Conservation (phyloP, 1,140 invertebrate species). For the Chymomyza costata region DNA sequence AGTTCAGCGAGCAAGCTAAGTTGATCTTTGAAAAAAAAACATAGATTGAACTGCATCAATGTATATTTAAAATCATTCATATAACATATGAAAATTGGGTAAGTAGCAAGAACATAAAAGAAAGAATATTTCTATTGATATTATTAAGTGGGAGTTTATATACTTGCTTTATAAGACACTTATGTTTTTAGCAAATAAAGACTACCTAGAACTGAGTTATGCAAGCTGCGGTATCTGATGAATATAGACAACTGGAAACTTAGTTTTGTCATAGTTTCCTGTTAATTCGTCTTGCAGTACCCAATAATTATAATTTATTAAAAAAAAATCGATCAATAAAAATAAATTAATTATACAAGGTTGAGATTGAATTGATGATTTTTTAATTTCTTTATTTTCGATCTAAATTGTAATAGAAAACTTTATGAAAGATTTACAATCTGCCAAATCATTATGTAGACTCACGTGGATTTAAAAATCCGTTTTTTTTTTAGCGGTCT, state of each 20-base stretch:
- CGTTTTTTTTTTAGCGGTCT: too few species aligned
- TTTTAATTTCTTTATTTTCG: too few species aligned
- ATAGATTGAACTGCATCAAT: neutral
- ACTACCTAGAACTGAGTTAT: neutral
- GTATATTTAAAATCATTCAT: neutral
- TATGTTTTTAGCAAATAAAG: neutral
- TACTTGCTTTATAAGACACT: neutral
- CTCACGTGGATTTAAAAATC: too few species aligned
- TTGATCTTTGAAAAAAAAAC: neutral
- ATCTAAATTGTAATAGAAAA: too few species aligned
- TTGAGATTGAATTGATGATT: neutral
- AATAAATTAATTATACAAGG: too few species aligned
- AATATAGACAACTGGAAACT: too few species aligned
- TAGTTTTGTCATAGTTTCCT: too few species aligned
- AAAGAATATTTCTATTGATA: too few species aligned
- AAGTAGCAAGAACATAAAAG: too few species aligned
- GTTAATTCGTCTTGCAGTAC: neutral
- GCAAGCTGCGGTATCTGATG: neutral
- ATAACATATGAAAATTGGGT: neutral
- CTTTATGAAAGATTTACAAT: too few species aligned
- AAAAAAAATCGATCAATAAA: neutral
- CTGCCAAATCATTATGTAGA: too few species aligned
- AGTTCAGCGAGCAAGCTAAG: neutral
- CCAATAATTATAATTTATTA: neutral
- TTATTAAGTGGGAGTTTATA: neutral